Conservation (phyloP, 2,888 invertebrate species). For the Chydorus sphaericus region DNA sequence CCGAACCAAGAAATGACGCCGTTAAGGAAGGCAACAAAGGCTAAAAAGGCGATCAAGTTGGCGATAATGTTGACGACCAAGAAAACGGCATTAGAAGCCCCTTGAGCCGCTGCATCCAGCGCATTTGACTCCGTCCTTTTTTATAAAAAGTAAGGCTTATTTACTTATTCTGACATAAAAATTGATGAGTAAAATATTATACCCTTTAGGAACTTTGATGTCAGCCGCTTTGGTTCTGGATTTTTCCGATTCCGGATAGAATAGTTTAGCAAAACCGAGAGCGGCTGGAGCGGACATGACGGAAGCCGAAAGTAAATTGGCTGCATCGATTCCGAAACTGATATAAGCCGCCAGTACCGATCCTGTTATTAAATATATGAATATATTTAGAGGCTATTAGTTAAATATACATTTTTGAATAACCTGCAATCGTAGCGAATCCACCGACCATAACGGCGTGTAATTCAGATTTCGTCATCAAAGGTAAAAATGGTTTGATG, state of each 20-base stretch:
- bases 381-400: background rate
- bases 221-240: conserved; percentile 60
- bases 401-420: too few relatives aligned
- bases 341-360: conserved; percentile 87
- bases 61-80: conserved; percentile 76
- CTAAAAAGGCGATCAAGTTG: conserved; percentile 80
- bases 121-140: conserved; percentile 59
- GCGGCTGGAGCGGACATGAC: conserved; percentile 95
- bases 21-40: conserved; percentile 73
- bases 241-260: conserved; percentile 79
- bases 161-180: too few relatives aligned
- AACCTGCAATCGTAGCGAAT: conserved; percentile 85
- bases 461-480: conserved; percentile 77
- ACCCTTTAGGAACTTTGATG: conserved; percentile 55
- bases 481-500: conserved; percentile 69
- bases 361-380: conserved; percentile 33
- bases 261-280: conserved; percentile 71
- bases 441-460: conserved; percentile 89
- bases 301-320: conserved; percentile 78
- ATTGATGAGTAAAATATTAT: conserved; percentile 23
- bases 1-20: conserved; percentile 68
- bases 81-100: conserved; percentile 63
- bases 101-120: conserved; percentile 80
- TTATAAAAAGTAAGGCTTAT: conserved; percentile 23
- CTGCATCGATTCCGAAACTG: conserved; percentile 70